phyloP scores from a whole-genome alignment of 1,140 invertebrate genomes.

The Coelopa frigida region DNA sequence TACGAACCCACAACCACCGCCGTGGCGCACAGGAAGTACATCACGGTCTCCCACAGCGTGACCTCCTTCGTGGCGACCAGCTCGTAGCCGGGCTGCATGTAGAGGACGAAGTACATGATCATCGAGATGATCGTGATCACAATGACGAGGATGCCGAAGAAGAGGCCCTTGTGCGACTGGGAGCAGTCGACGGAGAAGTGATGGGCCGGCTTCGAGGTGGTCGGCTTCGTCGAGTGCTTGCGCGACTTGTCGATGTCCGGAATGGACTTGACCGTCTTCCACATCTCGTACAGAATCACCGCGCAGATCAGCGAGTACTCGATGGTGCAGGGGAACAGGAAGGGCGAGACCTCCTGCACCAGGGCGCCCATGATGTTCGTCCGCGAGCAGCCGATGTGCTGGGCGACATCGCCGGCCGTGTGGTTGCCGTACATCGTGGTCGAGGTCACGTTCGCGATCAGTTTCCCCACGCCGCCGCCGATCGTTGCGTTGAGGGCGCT shows the following conservation, averaged over 20 bases:
- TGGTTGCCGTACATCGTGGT: slow-evolving; percentile 8
- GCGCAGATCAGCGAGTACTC: slow-evolving; percentile 80
- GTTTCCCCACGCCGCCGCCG: not conserved
- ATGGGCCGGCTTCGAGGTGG: slow-evolving; percentile 49
- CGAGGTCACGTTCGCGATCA: slow-evolving; percentile 22
- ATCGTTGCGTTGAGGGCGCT: slow-evolving; percentile 1
- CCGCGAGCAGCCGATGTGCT: slow-evolving; percentile 42
- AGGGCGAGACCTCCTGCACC: slow-evolving; percentile 72
- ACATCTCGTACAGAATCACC: slow-evolving; percentile 78
- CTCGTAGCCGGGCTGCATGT: slow-evolving; percentile 59
- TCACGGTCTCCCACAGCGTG: slow-evolving; percentile 64
- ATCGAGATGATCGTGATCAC: slow-evolving; percentile 82
- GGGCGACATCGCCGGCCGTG: slow-evolving; percentile 6
- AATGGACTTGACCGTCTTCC: slow-evolving; percentile 57
- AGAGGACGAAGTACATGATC: slow-evolving; percentile 85
- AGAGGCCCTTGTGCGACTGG: slow-evolving; percentile 77
- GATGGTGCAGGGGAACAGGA: slow-evolving; percentile 84
- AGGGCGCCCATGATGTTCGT: slow-evolving; percentile 60
- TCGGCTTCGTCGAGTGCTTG: slow-evolving; percentile 36
- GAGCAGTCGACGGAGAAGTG: slow-evolving; percentile 86
- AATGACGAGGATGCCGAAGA: slow-evolving; percentile 75
- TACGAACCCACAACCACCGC: slow-evolving; percentile 34
- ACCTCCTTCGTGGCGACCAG: slow-evolving; percentile 66
- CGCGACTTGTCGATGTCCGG: slow-evolving; percentile 36
- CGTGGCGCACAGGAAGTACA: slow-evolving; percentile 50